Evolutionary conservation across 2,113 vertebrate genomes (phyloP), one percentile per base, ranked within the genome.

Genomic region (Tylochromis polylepis): DNA sequence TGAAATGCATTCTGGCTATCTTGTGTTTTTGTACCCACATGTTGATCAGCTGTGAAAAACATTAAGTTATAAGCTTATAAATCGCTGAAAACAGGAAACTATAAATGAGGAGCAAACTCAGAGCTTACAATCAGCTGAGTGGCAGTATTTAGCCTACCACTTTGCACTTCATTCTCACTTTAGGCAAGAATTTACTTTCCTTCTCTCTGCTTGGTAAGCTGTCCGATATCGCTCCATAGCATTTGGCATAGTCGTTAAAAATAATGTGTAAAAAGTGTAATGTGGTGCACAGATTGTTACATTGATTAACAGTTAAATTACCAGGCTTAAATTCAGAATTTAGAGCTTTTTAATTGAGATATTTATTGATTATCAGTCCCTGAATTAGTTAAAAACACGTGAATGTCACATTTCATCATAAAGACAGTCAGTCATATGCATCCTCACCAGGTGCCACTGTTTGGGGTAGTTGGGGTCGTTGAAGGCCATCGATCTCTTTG

Each of bases 401-500:
- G 20, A n/a, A 51, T 51, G 27, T 1, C 0, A 51, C 70, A 77
- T 77, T 31, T 77, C 4, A 77, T 77, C 16, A 77, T 14, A 75
- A 75, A 49, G 41, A 75, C 15, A 31, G 43, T 46, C 14, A 72
- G 67, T 51, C 27, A 51, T 31, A 16, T 11, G 46, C 3, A 70
- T 24, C 29, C 98, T 98, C 92, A 99, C 99, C 97, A 99, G 95
- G 16, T 99, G 99, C 99, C 99, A 99, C 92, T 99, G 99, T 85
- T 96, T 96, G 0, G 98, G 97, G 88, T 97, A 99, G 83, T 96
- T 97, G 86, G 98, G 98, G 80, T 99, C 99, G 3, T 99, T 99
- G 95, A 99, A 99, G 90, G 95, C 95, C 96, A 99, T 41, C 8
- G 96, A 94, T 90, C 98, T 97, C 92, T 99, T 99, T 38, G 98